Percentiles rank a stretch among this genome's conserved stretches.
Conservation (phyloP, 1,140 invertebrate genomes). For the Frieseomelitta varia region DNA sequence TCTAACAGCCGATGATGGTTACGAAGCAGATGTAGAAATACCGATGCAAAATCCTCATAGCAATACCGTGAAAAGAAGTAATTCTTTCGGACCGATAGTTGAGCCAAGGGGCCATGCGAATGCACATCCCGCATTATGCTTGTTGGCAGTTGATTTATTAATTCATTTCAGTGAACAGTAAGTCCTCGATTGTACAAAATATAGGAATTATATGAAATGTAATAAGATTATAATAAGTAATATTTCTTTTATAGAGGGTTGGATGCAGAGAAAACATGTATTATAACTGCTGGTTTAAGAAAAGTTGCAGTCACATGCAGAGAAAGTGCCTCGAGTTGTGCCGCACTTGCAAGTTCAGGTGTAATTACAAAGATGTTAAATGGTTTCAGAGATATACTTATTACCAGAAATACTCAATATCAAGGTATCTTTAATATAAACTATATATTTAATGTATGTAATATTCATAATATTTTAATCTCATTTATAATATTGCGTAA, state of each 20-base stretch:
- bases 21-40: slow-evolving; percentile 83
- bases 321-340: slow-evolving; percentile 80
- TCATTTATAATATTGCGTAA: neutral
- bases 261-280: slow-evolving; percentile 71
- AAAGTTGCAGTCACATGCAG: slow-evolving; percentile 78
- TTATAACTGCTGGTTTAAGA: slow-evolving; percentile 74
- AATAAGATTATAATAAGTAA: neutral
- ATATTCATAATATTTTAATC: neutral
- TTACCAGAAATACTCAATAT: slow-evolving; percentile 68
- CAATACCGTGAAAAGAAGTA: slow-evolving; percentile 65
- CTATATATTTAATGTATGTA: too few relatives aligned
- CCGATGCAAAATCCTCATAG: slow-evolving; percentile 66
- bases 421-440: slow-evolving; percentile 62
- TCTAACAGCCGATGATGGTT: slow-evolving; percentile 85
- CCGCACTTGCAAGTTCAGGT: slow-evolving; percentile 77
- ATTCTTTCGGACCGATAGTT: slow-evolving; percentile 59
- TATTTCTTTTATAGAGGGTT: slow-evolving; percentile 67
- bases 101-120: slow-evolving; percentile 75
- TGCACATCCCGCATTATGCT: slow-evolving; percentile 84
- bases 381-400: slow-evolving; percentile 76
- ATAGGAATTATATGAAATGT: neutral
- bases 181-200: slow-evolving; percentile 55
- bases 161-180: slow-evolving; percentile 84
- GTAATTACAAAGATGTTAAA: slow-evolving; percentile 77
- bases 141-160: slow-evolving; percentile 84